Evolutionary conservation across 2,113 vertebrate genomes (phyloP), one percentile per base, ranked within the genome.

Genomic region (Romanogobio albipinnatus): DNA sequence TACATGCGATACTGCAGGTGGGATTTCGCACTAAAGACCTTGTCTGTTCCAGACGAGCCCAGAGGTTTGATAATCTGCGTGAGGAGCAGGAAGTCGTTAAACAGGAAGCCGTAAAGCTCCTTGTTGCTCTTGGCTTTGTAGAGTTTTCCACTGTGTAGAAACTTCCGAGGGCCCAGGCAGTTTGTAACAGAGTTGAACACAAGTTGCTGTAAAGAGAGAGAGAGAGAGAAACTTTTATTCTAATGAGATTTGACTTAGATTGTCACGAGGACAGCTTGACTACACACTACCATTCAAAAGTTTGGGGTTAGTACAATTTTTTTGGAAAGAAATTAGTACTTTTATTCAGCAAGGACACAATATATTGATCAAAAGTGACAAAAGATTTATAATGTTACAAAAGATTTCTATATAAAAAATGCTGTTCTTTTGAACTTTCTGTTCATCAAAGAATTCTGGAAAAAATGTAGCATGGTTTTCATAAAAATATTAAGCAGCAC

Each of bases 101-200:
- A 99, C 81, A 99, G 96, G 94, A 99, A 99, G 79, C 98, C 97
- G 0, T 97, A 99, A 43, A 99, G 95, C 88, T 99, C 98, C 90
- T 99, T 99, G 95, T 96, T 99, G 92, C 98, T 99, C 93, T 99
- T 99, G 91, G 98, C 98, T 92, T 99, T 99, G 88, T 99, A 99
- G 71, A 99, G 95, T 87, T 98, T 99, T 78, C 98, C 98, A 2
- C 98, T 99, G 96, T 99, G 97, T 86, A 99, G 96, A 90, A 99
- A 99, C 94, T 99, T 99, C 90, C 98, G 95, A 7, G 98, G 98
- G 49, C 98, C 98, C 94, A 99, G 90, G 93, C 98, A 99, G 92
- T 99, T 99, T 87, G 98, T 99, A 90, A 99, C 98, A 0, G 98
- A 99, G 92, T 99, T 99, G 92, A 99, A 99, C 80, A 99, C 98